Evolutionary conservation across 2,113 vertebrate species (phyloP), one percentile per base, ranked within the genome.

Genomic region (Riparia riparia): DNA sequence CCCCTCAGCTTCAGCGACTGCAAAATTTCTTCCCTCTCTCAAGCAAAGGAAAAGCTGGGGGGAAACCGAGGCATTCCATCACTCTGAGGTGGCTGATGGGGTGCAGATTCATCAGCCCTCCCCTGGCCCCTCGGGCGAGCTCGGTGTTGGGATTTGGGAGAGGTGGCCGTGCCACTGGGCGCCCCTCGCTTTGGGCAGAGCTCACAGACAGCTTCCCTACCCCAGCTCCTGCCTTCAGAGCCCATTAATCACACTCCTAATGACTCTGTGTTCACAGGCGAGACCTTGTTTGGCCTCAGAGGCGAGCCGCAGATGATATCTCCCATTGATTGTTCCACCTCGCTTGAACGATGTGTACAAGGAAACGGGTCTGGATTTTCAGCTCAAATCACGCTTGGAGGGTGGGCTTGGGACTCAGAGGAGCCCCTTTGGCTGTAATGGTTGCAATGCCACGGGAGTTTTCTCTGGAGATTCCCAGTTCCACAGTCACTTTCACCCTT

Each of bases 71-170:
- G 49, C 13, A 2, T 17, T 7, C 20, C 49, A 32, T 6, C 14
- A 3, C 17, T 73, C 6, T 4, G 54, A 65, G 58, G 50, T 9
- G 18, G 49, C 15, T 1, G 26, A 7, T 5, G 7, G 2, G 3
- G 45, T 3, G 11, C 63, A 16, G 53, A 41, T 76, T 41, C 39
- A 58, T n/a, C 14, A 28, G 4, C 28, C 8, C 39, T 82, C 50
- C 1, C 0, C 16, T 7, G 24, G 57, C 41, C 60, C 32, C 65
- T 12, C 0, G 0, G 19, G n/a, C 0, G 0, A 24, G 22, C 29
- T 47, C 0, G 8, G 1, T 47, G 41, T 3, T 64, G 7, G n/a
- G 68, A 20, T 44, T 12, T 5, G 31, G 66, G 63, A 20, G 31
- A 39, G 57, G 1, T 45, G 58, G 11, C 57, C 0, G 2, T n/a